Percentiles rank a stretch among this genome's conserved stretches.
Evolutionary conservation across 2,797 vertebrate species (phyloP).

Genomic region (Tauraco hartlaubi): DNA sequence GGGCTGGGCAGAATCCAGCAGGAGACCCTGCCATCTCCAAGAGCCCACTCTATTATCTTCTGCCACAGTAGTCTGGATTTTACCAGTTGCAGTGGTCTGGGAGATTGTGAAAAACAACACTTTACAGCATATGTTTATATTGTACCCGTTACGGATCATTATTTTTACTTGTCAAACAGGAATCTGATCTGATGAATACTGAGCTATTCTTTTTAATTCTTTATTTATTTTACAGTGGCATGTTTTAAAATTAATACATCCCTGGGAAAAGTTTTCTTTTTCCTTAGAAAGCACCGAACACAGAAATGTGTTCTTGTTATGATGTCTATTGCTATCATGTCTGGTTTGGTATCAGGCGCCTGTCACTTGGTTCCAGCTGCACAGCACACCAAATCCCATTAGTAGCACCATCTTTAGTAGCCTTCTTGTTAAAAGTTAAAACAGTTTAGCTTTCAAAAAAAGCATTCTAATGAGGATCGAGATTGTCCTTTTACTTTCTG

Average conservation of each 20-base stretch:
- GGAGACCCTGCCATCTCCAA: background rate
- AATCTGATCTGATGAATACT: background rate
- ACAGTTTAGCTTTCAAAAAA: conserved; percentile 46
- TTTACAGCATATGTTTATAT: background rate
- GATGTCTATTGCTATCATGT: background rate
- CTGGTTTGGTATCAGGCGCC: conserved; percentile 3
- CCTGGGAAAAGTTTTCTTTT: conserved; percentile 49
- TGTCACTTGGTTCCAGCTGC: background rate
- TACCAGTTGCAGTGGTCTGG: background rate
- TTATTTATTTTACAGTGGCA: background rate
- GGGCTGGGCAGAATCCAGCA: background rate
- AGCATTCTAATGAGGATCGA: conserved; percentile 30
- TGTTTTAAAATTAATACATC: background rate
- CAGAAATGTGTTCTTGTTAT: background rate
- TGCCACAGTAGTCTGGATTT: conserved; percentile 3
- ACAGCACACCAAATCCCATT: conserved; percentile 33
- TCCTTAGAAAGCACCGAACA: background rate
- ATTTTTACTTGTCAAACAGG: conserved; percentile 1
- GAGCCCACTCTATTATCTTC: conserved; percentile 30
- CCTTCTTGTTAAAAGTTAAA: conserved; percentile 62
- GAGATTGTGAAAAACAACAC: background rate
- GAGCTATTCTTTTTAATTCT: background rate
- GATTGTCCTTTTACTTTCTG: conserved; percentile 61
- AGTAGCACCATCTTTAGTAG: conserved; percentile 36
- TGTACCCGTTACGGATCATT: background rate